Conservation (phyloP, 2,113 vertebrate genomes). For the Brienomyrus longianalis region DNA sequence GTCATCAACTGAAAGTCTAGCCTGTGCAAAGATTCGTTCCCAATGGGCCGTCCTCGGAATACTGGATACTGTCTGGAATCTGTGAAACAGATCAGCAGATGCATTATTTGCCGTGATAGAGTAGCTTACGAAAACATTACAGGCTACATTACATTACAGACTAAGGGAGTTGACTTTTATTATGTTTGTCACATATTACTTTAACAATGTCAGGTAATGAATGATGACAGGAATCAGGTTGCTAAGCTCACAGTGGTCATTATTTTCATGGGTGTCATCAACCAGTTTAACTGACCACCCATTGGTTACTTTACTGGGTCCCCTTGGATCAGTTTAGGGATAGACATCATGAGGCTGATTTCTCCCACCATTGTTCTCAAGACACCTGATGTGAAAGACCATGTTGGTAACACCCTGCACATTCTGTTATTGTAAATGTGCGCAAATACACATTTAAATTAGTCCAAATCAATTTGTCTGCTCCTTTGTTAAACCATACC, state of each 20-base stretch:
- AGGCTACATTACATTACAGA: conserved; percentile 51
- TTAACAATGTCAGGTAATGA: no score
- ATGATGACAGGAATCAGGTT: no score
- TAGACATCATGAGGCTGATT: neutral
- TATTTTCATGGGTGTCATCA: neutral
- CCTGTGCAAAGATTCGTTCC: conserved; percentile 94
- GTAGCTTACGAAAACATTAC: conserved; percentile 42
- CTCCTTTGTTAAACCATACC: conserved; percentile 25
- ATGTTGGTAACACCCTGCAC: neutral
- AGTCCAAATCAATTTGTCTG: neutral
- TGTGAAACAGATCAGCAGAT: conserved; percentile 70
- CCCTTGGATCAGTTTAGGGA: neutral
- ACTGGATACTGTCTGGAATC: conserved; percentile 93
- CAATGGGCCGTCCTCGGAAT: conserved; percentile 95
- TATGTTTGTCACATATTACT: no score
- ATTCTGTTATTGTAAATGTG: neutral
- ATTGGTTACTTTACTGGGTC: conserved; percentile 1
- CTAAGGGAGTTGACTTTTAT: conserved; percentile 70
- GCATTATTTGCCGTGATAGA: conserved; percentile 70
- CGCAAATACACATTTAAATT: neutral
- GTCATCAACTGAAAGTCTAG: conserved; percentile 99
- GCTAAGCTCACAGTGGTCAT: neutral
- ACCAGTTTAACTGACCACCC: neutral
- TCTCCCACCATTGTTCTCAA: neutral
- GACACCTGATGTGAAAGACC: neutral